Base-by-base conservation (phyloP, 1,140 invertebrate genomes). In the Lepidurus packardi region DNA sequence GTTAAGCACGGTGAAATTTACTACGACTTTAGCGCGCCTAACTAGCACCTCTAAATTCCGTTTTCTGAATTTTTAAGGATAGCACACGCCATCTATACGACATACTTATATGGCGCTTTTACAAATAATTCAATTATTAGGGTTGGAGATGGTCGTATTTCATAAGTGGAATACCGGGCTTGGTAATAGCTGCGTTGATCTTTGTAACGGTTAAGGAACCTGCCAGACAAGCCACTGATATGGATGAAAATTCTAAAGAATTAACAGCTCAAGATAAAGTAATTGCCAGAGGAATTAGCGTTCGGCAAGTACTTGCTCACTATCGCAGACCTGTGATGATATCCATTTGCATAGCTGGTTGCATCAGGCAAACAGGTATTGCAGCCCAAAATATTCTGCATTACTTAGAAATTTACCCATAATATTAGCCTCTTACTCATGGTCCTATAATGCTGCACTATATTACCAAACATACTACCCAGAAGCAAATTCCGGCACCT, bases 101-200 rank as follows among this genome's bases (percentile, higher is more conserved):
- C 34, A 34, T 34, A 34, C 4, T 34, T 0, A 34, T 34, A 34
- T 34, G 34, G 34, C 45, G 45, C 45, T 47, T 16, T 47, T 11
- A 47, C 45, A 47, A 47, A 47, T 47, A 0, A 47, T 1, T 11
- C 45, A 47, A 76, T 80, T 80, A 82, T 24, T 84, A 93, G 91
- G 93, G 94, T 42, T 98, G 95, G 95, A 87, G 95, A 82, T 89
- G 93, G 25, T 92, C 92, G 34, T 98, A 96, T 84, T 91, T 93
- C 82, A 90, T 92, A 4, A 90, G 92, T 45, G 95, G 94, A 24
- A 89, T 94, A 16, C 87, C 96, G 2, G 93, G 94, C 1, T 73
- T 97, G 0, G 86, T 95, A 7, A 85, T 96, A 11, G 90, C 91
- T 1, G 80, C 89, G 0, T 82, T 97, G 0, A 92, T 94, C 0